These are phyloP conservation scores for Antigone vipio DNA, from an alignment of 2,113 vertebrate genomes.

Conservation along the genomic window DNA sequence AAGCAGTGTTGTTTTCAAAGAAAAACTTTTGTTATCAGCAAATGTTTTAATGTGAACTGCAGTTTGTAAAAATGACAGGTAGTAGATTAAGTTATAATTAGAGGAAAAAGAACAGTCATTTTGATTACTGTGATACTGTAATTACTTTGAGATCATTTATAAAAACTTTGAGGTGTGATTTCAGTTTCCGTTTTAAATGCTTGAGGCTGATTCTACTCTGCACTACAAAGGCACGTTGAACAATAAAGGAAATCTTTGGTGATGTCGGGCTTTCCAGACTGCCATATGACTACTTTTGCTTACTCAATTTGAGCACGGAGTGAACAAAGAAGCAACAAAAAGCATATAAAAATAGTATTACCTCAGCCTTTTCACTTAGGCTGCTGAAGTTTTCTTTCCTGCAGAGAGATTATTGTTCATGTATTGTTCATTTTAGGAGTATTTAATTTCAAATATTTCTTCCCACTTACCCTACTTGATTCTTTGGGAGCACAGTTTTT, in stretches of 20 bases:
- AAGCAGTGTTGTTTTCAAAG: slow-evolving; percentile 41
- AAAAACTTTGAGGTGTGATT: slow-evolving; percentile 29
- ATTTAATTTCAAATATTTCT: neutral
- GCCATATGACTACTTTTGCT: slow-evolving; percentile 19
- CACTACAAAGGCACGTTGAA: slow-evolving; percentile 21
- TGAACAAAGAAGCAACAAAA: slow-evolving; percentile 47
- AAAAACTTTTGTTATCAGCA: slow-evolving; percentile 6
- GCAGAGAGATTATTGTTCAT: neutral
- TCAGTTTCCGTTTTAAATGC: slow-evolving; percentile 43
- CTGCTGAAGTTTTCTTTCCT: neutral
- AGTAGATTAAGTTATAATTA: slow-evolving; percentile 46
- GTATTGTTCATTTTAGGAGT: neutral
- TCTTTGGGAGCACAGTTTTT: slow-evolving; percentile 38
- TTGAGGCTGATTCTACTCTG: slow-evolving; percentile 40
- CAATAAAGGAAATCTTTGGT: slow-evolving; percentile 50
- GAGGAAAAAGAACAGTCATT: slow-evolving; percentile 52
- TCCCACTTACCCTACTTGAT: neutral
- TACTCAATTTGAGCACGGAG: slow-evolving; percentile 34
- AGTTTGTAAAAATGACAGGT: slow-evolving; percentile 31
- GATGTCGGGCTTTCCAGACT: slow-evolving; percentile 33
- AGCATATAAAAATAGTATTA: neutral
- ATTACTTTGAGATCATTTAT: slow-evolving; percentile 44
- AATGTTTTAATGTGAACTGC: slow-evolving; percentile 29
- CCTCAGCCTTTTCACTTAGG: slow-evolving; percentile 23
- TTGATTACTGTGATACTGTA: slow-evolving; percentile 59